Evolutionary conservation across 2,888 invertebrate genomes (phyloP).

Genomic region (Shargacucullia verbasci): DNA sequence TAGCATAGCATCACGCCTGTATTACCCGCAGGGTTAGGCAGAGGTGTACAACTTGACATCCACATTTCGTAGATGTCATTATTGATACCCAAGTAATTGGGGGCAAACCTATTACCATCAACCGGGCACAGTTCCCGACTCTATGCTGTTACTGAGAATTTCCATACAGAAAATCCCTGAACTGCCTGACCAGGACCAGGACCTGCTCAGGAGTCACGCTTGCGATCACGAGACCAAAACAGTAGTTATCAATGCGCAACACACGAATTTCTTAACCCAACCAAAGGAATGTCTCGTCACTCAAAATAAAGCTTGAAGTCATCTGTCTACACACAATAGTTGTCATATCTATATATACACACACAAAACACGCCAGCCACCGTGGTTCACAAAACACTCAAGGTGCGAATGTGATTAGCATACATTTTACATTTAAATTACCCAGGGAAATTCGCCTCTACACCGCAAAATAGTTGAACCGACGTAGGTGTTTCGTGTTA

Average conservation of each 20-base stretch:
- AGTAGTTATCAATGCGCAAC: neutral
- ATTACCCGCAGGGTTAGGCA: no score
- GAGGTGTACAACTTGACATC: no score
- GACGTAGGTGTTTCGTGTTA: conserved; percentile 25
- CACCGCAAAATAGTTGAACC: conserved; percentile 38
- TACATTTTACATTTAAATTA: conserved; percentile 81
- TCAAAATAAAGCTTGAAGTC: conserved; percentile 22
- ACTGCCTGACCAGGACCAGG: no score
- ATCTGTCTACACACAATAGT: neutral
- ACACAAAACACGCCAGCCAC: conserved; percentile 36
- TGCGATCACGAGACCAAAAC: no score
- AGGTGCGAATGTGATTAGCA: conserved; percentile 77
- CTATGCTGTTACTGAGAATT: no score
- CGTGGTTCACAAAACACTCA: conserved; percentile 64
- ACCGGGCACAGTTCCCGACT: no score
- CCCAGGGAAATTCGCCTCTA: conserved; percentile 48
- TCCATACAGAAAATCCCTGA: no score
- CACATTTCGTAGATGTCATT: no score
- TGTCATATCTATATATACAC: neutral
- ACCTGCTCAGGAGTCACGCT: no score
- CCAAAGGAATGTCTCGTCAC: conserved; percentile 6
- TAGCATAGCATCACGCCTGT: no score
- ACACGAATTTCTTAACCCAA: neutral
- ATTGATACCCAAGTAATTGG: no score
- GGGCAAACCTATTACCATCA: no score